phyloP scores from a whole-genome alignment of 2,888 invertebrate genomes.

The Acanthosepion esculentum region DNA sequence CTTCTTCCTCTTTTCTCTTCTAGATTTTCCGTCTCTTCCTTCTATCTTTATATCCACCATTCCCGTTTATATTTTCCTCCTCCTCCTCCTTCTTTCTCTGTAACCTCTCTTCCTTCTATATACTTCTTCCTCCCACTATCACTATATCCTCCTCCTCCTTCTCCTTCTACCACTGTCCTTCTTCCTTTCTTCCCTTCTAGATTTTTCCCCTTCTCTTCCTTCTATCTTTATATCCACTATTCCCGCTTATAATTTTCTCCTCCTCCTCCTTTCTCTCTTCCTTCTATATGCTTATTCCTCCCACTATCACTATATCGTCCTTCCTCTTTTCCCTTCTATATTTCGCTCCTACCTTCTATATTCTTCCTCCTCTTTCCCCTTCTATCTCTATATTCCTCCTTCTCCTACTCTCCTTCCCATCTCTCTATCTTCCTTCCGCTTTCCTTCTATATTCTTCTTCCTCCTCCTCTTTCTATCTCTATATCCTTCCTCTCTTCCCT shows the following conservation, averaged over 20 bases:
- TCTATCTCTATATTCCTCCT: not conserved
- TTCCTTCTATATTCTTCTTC: too few species aligned
- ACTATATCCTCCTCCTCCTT: not conserved
- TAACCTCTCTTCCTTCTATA: not conserved
- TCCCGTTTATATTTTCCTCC: not conserved
- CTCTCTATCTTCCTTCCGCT: too few species aligned
- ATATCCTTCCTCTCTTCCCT: not conserved
- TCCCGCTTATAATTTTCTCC: too few species aligned
- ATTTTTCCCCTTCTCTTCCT: not conserved
- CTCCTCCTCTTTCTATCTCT: not conserved
- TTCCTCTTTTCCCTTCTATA: not conserved
- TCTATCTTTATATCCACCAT: too few species aligned
- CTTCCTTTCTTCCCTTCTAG: not conserved
- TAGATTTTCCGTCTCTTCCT: too few species aligned
- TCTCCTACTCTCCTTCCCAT: not conserved
- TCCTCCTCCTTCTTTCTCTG: too few species aligned
- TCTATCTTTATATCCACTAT: not conserved
- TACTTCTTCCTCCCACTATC: too few species aligned
- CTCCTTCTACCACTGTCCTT: too few species aligned
- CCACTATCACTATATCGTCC: rapidly evolving
- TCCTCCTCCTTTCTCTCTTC: rapidly evolving
- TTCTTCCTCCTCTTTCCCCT: not conserved
- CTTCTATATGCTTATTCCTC: too few species aligned
- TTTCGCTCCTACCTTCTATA: too few species aligned
- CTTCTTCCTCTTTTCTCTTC: not conserved